Percentiles rank a stretch among this genome's conserved stretches.
phyloP scores from a whole-genome alignment of 2,113 vertebrate species.

The Pollachius pollachius region DNA sequence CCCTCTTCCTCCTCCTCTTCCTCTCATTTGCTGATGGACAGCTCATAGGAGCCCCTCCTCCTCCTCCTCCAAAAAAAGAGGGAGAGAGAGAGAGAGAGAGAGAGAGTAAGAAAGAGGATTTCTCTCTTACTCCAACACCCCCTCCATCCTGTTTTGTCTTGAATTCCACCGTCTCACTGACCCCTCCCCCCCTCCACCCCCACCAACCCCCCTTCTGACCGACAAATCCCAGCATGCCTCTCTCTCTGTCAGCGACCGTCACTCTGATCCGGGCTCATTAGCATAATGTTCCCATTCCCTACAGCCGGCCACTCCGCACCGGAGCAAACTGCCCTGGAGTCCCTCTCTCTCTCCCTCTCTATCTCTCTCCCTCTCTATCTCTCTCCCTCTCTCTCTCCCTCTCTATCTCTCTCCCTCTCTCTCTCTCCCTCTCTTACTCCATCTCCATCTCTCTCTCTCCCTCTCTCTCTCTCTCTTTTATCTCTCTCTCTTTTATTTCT shows the following conservation, averaged over 20 bases:
- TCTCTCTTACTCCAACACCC: background rate
- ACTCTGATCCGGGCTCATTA: constrained; percentile 46
- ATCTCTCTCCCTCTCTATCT: background rate
- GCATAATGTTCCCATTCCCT: constrained; percentile 66
- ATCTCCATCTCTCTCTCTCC: background rate
- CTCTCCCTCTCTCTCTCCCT: constrained; percentile 7
- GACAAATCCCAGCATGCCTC: constrained; percentile 59
- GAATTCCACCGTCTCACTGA: constrained; percentile 6
- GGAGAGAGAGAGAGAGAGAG: too few relatives aligned
- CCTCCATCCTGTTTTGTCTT: too few relatives aligned
- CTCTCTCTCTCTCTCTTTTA: background rate
- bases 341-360: constrained; percentile 8
- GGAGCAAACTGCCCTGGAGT: constrained; percentile 40
- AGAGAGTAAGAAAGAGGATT: too few relatives aligned
- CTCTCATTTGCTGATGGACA: constrained; percentile 37
- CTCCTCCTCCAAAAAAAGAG: background rate
- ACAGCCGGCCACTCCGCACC: constrained; percentile 40
- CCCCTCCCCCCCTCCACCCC: constrained; percentile 6
- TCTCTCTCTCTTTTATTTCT: background rate
- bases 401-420: constrained; percentile 13
- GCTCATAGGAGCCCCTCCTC: constrained; percentile 5
- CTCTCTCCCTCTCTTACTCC: too few relatives aligned
- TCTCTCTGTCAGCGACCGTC: constrained; percentile 34
- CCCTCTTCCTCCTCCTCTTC: constrained; percentile 30
- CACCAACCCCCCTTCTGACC: constrained; percentile 35